A percentile compares a stretch with the other conserved stretches of the same genome.
These are phyloP conservation scores for Hirtodrosophila trivittata DNA, from an alignment of 2,888 invertebrate genomes.

Conservation along the genomic window DNA sequence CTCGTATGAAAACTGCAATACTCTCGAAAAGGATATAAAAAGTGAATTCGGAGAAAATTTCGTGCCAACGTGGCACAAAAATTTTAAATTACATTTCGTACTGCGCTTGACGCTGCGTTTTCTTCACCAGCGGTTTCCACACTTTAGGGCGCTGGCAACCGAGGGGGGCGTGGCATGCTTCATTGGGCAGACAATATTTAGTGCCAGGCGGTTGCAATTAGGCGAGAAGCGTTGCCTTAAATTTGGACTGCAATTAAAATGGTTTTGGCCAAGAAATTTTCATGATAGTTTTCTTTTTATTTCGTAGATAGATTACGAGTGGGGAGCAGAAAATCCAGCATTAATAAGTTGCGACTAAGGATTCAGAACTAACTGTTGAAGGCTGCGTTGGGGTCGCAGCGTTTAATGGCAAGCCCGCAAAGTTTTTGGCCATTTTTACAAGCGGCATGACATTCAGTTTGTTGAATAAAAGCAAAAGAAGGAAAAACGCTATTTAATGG, in stretches of 20 bases:
- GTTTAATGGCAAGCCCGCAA: not conserved
- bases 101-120: constrained; percentile 36
- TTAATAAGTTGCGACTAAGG: constrained; percentile 50
- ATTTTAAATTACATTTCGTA: constrained; percentile 60
- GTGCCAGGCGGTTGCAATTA: constrained; percentile 64
- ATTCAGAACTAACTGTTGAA: too few relatives aligned
- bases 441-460: too few relatives aligned
- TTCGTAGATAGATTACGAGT: not conserved
- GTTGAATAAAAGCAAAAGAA: too few relatives aligned
- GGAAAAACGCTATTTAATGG: too few relatives aligned
- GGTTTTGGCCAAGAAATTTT: constrained; percentile 30
- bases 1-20: too few relatives aligned
- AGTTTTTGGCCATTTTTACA: too few relatives aligned
- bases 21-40: too few relatives aligned
- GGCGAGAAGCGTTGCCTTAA: constrained; percentile 54
- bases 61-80: constrained; percentile 52
- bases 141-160: not conserved
- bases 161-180: constrained; percentile 40
- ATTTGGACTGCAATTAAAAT: constrained; percentile 68
- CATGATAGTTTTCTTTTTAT: constrained; percentile 3
- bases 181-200: constrained; percentile 60
- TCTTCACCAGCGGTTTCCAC: constrained; percentile 16
- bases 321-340: not conserved
- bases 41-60: constrained; percentile 32
- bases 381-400: too few relatives aligned